phyloP scores from a whole-genome alignment of 2,888 invertebrate species.

The Eupithecia inturbata region DNA sequence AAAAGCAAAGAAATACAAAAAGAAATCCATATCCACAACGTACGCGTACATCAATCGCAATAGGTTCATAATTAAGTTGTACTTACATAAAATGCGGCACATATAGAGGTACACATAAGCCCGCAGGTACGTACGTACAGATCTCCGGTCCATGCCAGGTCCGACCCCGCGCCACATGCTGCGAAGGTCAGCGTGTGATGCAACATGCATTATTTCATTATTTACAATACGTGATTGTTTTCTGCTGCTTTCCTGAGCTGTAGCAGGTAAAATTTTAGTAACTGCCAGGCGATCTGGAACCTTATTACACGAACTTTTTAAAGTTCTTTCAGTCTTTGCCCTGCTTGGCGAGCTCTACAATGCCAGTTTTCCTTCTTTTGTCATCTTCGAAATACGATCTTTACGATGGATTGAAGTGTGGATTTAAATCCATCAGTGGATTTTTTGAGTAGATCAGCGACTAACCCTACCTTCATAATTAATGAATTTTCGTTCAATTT shows the following conservation, averaged over 20 bases:
- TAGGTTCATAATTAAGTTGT: background rate
- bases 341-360: background rate
- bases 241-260: background rate
- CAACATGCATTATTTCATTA: slow-evolving; percentile 41
- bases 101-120: no score
- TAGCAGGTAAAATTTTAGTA: background rate
- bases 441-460: no score
- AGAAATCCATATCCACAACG: no score
- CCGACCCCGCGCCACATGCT: slow-evolving; percentile 56
- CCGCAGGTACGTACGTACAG: background rate
- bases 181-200: slow-evolving; percentile 51
- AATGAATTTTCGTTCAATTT: no score
- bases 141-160: slow-evolving; percentile 28
- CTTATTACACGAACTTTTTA: background rate
- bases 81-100: background rate
- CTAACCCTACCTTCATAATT: no score
- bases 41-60: no score
- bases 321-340: background rate
- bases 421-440: no score
- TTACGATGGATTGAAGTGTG: no score
- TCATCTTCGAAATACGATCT: no score
- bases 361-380: no score
- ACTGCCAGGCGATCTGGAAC: background rate
- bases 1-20: no score
- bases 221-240: slow-evolving; percentile 31